Conservation (phyloP, 2,888 invertebrate species). For the Phortica okadai region DNA sequence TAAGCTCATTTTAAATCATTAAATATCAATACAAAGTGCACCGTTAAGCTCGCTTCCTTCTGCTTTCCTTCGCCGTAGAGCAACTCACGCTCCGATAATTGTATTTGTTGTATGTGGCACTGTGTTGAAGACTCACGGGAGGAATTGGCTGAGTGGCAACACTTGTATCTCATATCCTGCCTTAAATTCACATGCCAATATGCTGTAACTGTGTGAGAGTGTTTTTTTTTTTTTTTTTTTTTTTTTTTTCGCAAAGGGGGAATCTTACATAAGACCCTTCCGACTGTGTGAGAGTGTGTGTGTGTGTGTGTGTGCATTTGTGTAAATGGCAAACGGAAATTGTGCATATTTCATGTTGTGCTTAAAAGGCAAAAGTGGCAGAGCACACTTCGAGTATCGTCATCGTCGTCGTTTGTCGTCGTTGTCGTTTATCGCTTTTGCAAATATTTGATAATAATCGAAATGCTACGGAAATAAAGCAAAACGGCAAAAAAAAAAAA, state of each 20-base stretch:
- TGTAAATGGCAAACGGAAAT: constrained; percentile 51
- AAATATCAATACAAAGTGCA: not conserved
- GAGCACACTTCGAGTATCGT: not conserved
- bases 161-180: constrained; percentile 27
- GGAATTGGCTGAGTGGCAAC: not conserved
- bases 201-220: constrained; percentile 19
- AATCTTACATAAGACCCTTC: too few species aligned
- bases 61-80: not conserved
- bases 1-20: too few species aligned
- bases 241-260: too few species aligned
- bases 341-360: constrained; percentile 43
- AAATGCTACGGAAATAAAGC: constrained; percentile 25
- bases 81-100: constrained; percentile 2
- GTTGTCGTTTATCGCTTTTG: not conserved
- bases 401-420: not conserved
- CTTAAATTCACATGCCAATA: not conserved
- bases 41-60: constrained; percentile 31
- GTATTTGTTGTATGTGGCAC: not conserved
- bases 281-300: too few species aligned
- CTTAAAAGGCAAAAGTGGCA: constrained; percentile 22
- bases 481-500: too few species aligned
- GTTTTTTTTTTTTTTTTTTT: too few species aligned
- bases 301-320: constrained; percentile 35
- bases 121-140: not conserved
- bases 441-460: constrained; percentile 29